Base-by-base conservation (phyloP, 2,888 invertebrate species). In the Herminia tarsipennalis region DNA sequence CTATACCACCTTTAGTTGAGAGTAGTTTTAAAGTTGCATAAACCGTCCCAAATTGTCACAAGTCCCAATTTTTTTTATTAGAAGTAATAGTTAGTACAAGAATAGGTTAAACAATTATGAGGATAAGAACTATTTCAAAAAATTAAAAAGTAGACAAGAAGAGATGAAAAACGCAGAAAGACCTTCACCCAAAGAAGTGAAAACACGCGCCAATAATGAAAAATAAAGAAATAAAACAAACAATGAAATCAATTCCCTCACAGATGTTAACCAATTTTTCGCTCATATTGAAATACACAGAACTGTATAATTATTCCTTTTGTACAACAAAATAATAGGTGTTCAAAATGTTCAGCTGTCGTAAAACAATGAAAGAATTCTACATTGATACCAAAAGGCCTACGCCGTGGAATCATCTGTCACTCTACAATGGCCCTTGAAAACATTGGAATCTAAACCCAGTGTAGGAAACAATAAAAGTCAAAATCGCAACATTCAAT, bases 361-460 rank as follows among this genome's bases (percentile, higher is more conserved):
- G 66, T 66, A 71, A 74, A 63, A 65, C 56, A 62, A 59, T 56
- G 55, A 61, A 55, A 34, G 37, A 66, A 69, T 64, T 66, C 61
- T 56, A 54, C 49, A 44, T 58, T 64, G 65, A 65, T 60, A 60
- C 49, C 59, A 66, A 70, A 66, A 46, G 49, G 47, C 59, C 53
- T 65, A 65, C 64, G 59, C 57, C 68, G 68, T 70, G 45, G 55
- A 66, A 66, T 73, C 73, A 70, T 71, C 64, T 57, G 67, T 73
- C 73, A 73, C 66, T 49, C 30, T 22, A 54, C 52, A 52, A 45
- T 38, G 43, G 45, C 21, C 5, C 1, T 14, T 1, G 3, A 0
- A 22, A 5, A 12, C 28, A 32, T 8, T 27, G 16, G 0, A 63
- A 64, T 57, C 34, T 12, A 32, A 12, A 46, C 59, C 55, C 29